Evolutionary conservation across 2,888 invertebrate species (phyloP), one percentile per base, ranked within the genome.

Genomic region (Zaprionus bogoriensis): DNA sequence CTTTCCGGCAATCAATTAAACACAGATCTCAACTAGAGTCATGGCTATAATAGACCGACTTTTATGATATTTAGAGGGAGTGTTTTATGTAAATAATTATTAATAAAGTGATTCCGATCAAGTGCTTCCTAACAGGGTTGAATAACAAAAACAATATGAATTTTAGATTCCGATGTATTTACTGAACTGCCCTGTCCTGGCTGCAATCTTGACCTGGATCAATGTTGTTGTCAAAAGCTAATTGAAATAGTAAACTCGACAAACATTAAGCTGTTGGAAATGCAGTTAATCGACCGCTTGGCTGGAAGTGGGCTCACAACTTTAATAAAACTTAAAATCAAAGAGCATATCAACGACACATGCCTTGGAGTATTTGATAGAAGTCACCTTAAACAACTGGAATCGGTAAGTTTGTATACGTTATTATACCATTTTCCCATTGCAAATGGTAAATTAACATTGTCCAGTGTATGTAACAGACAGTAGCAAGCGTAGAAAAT

Each of bases 301-400:
- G 95, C 96, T 2, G 97, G 97, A 0, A 96, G 96, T 89, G 94
- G 96, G 1, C 92, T 98, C 7, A 97, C 97, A 1, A 93, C 93
- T 61, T 93, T 98, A 51, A 96, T 98, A 66, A 96, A 97, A 88
- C 92, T 94, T 77, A 93, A 95, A 80, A 98, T 98, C 70, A 94
- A 96, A 88, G 93, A 93, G 69, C 95, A 98, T 86, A 96, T 98
- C n/a, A 94, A 94, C 82, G 94, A 95, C 79, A 93, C 95, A 0
- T 98, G 98, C 87, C 95, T 96, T 78, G 96, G 96, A 25, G 95
- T 95, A 80, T 98, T 97, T 92, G 96, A 98, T 91, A 93, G 94
- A 17, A 95, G 96, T 4, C 96, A 96, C 84, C 92, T 98, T 48
- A 92, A 92, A n/a, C 92, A 93, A 52, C 91, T 98, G 14, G 95